Base-by-base conservation (phyloP, 2,888 invertebrate genomes). In the Calliphora vomitoria region DNA sequence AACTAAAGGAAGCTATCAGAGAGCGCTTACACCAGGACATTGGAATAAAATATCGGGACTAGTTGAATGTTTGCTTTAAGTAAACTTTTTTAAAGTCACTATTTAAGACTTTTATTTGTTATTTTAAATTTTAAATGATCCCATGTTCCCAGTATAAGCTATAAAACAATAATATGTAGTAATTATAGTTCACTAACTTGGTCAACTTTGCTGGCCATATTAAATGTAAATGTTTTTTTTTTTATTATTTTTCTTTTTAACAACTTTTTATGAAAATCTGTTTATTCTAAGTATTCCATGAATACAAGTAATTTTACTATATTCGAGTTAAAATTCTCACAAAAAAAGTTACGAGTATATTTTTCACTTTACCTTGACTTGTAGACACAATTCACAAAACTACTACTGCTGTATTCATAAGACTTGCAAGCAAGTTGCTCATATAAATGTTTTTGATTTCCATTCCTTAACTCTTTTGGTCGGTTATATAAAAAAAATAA, bases 301-400 rank as follows among this genome's bases (percentile, higher is more conserved):
- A 15, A 53, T 53, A 53, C 50, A 6, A 8, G 50, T 18, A 53
- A n/a, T 18, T 15, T 41, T 15, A 53, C 0, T 35, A 41, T 64
- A 53, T 64, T 15, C 10, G 5, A 15, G 8, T 64, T 53, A 10
- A 75, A 60, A 50, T 15, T 75, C 38, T 20, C 13, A 50, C 35
- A 60, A 13, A 47, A n/a, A 58, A 62, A 18, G 44, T 68, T 44
- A 47, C 25, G 13, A 15, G 20, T 18, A 35, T 3, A 50, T 15
- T 31, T 50, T 72, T 72, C 11, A 47, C 25, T 82, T 79, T 85
- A 85, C 84, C 84, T 87, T 85, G 84, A 85, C 84, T 85, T 60
- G 47, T 69, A 64, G 81, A 84, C 38, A 74, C 58, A 75, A 68
- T 69, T 60, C 18, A 60, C 38, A 25, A 25, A 44, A 44, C 50